Percentiles rank a stretch among this genome's conserved stretches.
Evolutionary conservation across 2,888 invertebrate species (phyloP).

Genomic region (Epistrophella euchroma): DNA sequence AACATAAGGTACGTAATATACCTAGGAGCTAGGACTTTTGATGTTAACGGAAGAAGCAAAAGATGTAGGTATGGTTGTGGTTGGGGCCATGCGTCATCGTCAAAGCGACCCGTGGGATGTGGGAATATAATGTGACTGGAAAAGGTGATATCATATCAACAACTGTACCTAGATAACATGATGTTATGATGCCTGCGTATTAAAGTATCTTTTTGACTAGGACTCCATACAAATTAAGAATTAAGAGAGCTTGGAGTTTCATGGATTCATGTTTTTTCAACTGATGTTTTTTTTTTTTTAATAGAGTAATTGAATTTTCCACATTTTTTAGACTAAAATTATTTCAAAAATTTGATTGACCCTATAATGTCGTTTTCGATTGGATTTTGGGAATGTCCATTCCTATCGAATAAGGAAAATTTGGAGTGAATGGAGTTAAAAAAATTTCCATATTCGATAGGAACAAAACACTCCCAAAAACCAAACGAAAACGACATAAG

Average conservation of each 20-base stretch:
- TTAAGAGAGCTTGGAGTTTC: background rate
- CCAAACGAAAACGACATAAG: too few species aligned
- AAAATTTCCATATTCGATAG: too few species aligned
- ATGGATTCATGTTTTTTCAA: too few species aligned
- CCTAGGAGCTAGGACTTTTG: constrained; percentile 34
- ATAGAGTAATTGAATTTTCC: too few species aligned
- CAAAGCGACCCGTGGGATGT: constrained; percentile 35
- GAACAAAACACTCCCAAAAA: too few species aligned
- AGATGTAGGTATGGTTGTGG: constrained; percentile 7
- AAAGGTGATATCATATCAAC: constrained; percentile 58
- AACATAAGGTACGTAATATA: constrained; percentile 42
- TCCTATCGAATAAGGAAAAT: too few species aligned
- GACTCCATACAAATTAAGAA: background rate
- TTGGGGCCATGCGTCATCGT: background rate
- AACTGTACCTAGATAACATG: background rate
- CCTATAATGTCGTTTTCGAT: too few species aligned
- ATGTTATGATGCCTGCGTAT: background rate
- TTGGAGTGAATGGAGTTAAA: too few species aligned
- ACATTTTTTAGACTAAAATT: too few species aligned
- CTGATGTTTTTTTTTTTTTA: too few species aligned
- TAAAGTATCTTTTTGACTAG: background rate
- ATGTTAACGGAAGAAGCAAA: constrained; percentile 28
- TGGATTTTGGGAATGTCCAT: too few species aligned
- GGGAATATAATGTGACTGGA: constrained; percentile 25
- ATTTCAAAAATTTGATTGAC: too few species aligned